Percentiles rank a stretch among this genome's conserved stretches.
phyloP scores from a whole-genome alignment of 30 jellyfish, hydroid and myxozoan species.

The Haliclystus octoradiatus region DNA sequence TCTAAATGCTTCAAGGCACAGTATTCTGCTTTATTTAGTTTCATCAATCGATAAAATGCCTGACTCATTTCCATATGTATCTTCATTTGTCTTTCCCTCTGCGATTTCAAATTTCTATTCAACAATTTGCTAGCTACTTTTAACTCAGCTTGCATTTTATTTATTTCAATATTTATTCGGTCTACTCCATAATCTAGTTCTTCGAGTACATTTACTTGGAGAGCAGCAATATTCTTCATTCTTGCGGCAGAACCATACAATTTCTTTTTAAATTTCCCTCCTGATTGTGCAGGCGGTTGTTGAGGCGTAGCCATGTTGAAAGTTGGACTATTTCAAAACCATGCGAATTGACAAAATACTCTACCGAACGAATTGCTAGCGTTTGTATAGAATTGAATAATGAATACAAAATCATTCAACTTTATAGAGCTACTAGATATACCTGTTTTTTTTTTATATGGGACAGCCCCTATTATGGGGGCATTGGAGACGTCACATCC shows the following conservation, averaged over 20 bases:
- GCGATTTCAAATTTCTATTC: conserved; percentile 21
- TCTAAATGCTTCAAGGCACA: conserved; percentile 59
- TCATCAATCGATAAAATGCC: conserved; percentile 73
- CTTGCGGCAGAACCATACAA: background rate
- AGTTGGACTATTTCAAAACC: no score
- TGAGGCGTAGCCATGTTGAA: no score
- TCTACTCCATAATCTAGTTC: conserved; percentile 63
- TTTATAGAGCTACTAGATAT: no score
- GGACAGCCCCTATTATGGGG: no score
- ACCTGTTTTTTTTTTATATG: no score
- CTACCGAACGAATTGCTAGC: no score
- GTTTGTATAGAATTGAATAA: no score
- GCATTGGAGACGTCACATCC: no score
- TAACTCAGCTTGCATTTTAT: conserved; percentile 51
- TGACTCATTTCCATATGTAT: conserved; percentile 44
- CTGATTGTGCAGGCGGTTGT: no score
- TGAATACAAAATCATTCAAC: no score
- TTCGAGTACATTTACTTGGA: conserved; percentile 58
- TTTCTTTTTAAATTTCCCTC: no score
- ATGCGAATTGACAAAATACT: no score
- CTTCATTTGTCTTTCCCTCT: conserved; percentile 29
- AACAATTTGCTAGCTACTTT: conserved; percentile 2
- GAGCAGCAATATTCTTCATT: conserved; percentile 29
- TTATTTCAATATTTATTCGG: conserved; percentile 19
- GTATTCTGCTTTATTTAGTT: conserved; percentile 83